phyloP scores from a whole-genome alignment of 2,888 invertebrate genomes.

The Diaphora mendica region DNA sequence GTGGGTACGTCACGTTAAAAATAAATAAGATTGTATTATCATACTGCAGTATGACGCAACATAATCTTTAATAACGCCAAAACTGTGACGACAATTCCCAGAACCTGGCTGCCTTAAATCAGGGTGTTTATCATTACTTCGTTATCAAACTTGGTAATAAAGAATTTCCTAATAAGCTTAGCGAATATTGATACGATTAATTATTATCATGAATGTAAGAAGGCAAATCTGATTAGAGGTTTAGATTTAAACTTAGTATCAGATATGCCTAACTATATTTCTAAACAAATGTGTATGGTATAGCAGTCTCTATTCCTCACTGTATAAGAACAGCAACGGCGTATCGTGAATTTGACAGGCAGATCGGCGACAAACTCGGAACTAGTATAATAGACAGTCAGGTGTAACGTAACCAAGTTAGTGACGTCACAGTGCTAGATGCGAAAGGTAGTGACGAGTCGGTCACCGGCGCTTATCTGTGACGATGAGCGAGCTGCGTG shows the following conservation, averaged over 20 bases:
- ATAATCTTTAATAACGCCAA: background rate
- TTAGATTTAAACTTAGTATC: background rate
- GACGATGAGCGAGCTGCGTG: conserved; percentile 77
- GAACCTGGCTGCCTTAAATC: background rate
- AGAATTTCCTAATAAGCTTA: background rate
- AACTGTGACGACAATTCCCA: background rate
- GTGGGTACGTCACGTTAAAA: background rate
- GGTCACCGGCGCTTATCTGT: conserved; percentile 70
- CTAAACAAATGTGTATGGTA: conserved; percentile 20
- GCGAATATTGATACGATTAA: background rate
- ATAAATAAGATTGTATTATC: background rate
- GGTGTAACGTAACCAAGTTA: conserved; percentile 39
- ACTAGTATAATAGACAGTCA: conserved; percentile 47
- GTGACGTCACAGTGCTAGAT: conserved; percentile 43
- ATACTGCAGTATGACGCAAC: conserved; percentile 8
- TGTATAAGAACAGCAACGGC: conserved; percentile 39
- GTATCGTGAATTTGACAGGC: conserved; percentile 23
- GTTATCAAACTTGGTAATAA: background rate
- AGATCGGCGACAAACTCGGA: conserved; percentile 16
- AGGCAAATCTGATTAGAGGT: background rate
- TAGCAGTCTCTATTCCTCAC: conserved; percentile 35
- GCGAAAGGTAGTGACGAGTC: conserved; percentile 50
- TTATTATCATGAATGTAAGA: too few relatives aligned
- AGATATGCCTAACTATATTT: background rate
- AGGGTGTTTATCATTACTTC: background rate